Percentiles rank a stretch among this genome's conserved stretches.
Conservation (phyloP, 2,888 invertebrate genomes). For the Drosophila aldrichi region DNA sequence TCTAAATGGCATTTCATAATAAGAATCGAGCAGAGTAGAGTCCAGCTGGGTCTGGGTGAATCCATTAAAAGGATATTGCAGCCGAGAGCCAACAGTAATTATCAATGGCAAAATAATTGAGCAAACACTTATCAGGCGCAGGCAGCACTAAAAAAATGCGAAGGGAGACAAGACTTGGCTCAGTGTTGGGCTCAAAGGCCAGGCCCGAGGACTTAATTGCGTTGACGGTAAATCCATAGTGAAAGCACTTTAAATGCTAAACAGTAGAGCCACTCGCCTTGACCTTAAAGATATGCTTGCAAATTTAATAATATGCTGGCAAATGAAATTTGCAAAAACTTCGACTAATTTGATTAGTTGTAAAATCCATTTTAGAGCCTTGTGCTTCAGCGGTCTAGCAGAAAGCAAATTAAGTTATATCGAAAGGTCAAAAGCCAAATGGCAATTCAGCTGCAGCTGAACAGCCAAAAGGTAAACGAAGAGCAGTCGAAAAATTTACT, state of each 20-base stretch:
- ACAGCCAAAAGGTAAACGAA: constrained; percentile 29
- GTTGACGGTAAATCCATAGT: constrained; percentile 49
- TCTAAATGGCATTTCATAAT: constrained; percentile 42
- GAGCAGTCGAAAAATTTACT: constrained; percentile 21
- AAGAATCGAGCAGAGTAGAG: neutral
- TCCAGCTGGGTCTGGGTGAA: constrained; percentile 4
- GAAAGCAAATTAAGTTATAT: constrained; percentile 45
- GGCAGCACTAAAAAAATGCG: constrained; percentile 27
- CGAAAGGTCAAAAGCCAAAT: constrained; percentile 17
- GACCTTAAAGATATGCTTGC: constrained; percentile 40
- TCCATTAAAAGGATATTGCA: constrained; percentile 31
- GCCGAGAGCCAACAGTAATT: constrained; percentile 49
- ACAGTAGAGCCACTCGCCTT: constrained; percentile 13
- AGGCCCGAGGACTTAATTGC: constrained; percentile 51
- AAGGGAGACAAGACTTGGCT: neutral
- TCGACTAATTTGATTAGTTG: constrained; percentile 65
- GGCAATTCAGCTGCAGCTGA: neutral
- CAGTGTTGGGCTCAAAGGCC: constrained; percentile 14
- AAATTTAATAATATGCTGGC: constrained; percentile 44
- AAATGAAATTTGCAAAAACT: constrained; percentile 58
- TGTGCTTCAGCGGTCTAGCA: constrained; percentile 20
- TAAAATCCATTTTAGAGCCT: constrained; percentile 55
- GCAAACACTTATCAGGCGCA: constrained; percentile 25
- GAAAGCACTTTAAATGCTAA: constrained; percentile 70
- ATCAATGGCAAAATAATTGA: constrained; percentile 71